Percentiles rank a stretch among this genome's conserved stretches.
Conservation (phyloP, 2,888 invertebrate species). For the Melikaiella ostensackeni region DNA sequence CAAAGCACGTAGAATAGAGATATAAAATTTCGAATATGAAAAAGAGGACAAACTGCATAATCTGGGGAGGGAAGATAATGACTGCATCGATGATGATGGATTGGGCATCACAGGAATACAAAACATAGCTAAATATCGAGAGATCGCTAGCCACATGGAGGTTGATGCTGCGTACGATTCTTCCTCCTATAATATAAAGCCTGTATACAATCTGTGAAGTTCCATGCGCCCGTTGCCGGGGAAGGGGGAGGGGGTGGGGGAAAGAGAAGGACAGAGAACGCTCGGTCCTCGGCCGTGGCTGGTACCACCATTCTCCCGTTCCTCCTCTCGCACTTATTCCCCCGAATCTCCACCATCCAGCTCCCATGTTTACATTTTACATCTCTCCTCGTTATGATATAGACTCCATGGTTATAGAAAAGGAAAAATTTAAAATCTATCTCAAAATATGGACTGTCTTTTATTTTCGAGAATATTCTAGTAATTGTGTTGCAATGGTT, state of each 20-base stretch:
- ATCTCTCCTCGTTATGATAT: neutral
- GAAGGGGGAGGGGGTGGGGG: slow-evolving; percentile 39
- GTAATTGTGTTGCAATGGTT: neutral
- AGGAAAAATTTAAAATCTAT: neutral
- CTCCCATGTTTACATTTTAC: neutral
- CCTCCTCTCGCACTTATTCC: slow-evolving; percentile 64
- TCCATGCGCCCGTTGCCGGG: slow-evolving; percentile 43
- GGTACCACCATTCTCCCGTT: slow-evolving; percentile 74
- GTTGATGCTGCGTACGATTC: slow-evolving; percentile 2
- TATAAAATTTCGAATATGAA: too few relatives aligned
- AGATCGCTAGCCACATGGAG: neutral
- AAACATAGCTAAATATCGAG: neutral
- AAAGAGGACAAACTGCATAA: too few relatives aligned
- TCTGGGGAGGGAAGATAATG: neutral
- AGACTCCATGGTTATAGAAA: too few relatives aligned
- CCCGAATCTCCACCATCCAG: neutral
- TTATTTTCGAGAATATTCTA: neutral
- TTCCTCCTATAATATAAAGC: neutral
- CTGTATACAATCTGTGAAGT: slow-evolving; percentile 22
- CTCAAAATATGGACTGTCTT: neutral
- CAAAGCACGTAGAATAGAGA: too few relatives aligned
- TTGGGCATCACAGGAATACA: neutral
- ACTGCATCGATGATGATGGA: neutral
- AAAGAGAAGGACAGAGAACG: slow-evolving; percentile 55
- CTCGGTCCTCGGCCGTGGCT: slow-evolving; percentile 70